A percentile compares a stretch with the other conserved stretches of the same genome.
phyloP scores from a whole-genome alignment of 2,797 vertebrate genomes.

The Manis javanica region DNA sequence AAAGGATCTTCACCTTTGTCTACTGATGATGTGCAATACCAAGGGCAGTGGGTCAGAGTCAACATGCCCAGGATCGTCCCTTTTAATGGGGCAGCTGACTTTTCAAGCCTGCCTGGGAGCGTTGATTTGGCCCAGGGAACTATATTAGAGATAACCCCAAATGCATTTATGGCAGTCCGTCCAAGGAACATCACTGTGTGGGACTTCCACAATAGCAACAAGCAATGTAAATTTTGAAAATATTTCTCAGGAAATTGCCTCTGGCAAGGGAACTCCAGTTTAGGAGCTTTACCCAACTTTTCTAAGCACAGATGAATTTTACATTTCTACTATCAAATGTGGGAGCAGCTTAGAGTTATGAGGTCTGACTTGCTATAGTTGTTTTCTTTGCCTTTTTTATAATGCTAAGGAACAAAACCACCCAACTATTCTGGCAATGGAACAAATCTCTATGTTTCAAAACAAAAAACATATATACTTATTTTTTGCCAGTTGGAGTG shows the following conservation, averaged over 20 bases:
- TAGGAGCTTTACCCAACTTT: slow-evolving; percentile 73
- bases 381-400: slow-evolving; percentile 78
- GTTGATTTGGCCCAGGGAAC: no score
- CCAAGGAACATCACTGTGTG: no score
- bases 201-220: not conserved
- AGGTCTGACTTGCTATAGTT: slow-evolving; percentile 60
- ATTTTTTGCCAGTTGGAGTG: not conserved
- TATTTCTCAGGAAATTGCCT: slow-evolving; percentile 67
- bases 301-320: slow-evolving; percentile 72
- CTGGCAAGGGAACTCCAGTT: slow-evolving; percentile 73
- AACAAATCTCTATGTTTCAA: slow-evolving; percentile 71
- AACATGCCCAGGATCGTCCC: accelerated
- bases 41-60: accelerated
- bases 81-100: not conserved
- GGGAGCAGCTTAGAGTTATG: slow-evolving; percentile 74
- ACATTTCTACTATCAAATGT: slow-evolving; percentile 75
- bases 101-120: not conserved
- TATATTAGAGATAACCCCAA: not conserved
- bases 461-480: slow-evolving; percentile 63
- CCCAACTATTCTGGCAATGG: slow-evolving; percentile 20
- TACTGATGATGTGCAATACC: not conserved
- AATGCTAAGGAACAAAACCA: slow-evolving; percentile 57
- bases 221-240: slow-evolving; percentile 68
- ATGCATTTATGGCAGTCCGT: not conserved
- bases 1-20: not conserved